phyloP scores from a whole-genome alignment of 2,888 invertebrate genomes.

The Lasioglossum leucozonium region DNA sequence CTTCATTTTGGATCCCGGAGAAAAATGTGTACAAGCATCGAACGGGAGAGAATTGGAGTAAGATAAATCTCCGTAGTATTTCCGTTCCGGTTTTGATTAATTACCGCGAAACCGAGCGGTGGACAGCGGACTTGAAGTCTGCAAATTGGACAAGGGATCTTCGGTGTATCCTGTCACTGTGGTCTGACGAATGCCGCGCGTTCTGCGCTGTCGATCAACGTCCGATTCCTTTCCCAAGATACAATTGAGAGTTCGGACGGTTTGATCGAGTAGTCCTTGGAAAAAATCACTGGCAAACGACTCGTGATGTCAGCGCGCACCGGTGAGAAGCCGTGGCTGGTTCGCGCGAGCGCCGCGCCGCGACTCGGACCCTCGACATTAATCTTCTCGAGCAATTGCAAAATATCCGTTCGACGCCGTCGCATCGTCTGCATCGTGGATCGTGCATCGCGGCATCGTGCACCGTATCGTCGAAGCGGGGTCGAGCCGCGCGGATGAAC shows the following conservation, averaged over 20 bases:
- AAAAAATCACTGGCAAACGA: background rate
- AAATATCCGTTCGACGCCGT: constrained; percentile 22
- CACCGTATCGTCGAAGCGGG: constrained; percentile 34
- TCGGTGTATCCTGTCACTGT: background rate
- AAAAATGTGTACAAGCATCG: background rate
- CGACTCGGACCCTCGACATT: constrained; percentile 15
- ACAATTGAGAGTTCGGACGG: background rate
- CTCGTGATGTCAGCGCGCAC: constrained; percentile 22
- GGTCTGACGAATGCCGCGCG: background rate
- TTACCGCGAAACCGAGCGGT: background rate
- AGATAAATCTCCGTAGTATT: background rate
- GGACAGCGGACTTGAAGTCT: background rate
- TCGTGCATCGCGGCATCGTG: background rate
- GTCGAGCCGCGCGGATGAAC: constrained; percentile 71
- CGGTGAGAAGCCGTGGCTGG: background rate
- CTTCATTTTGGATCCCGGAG: background rate
- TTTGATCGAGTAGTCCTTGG: background rate
- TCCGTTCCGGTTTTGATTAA: background rate
- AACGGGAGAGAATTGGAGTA: background rate
- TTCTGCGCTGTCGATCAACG: constrained; percentile 1
- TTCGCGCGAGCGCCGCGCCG: constrained; percentile 4
- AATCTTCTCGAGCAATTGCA: constrained; percentile 43
- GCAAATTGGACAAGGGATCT: background rate
- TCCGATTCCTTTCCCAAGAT: background rate
- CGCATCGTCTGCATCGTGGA: constrained; percentile 14